phyloP scores from a whole-genome alignment of 2,797 vertebrate species.

The Xiphorhynchus erythropygius region DNA sequence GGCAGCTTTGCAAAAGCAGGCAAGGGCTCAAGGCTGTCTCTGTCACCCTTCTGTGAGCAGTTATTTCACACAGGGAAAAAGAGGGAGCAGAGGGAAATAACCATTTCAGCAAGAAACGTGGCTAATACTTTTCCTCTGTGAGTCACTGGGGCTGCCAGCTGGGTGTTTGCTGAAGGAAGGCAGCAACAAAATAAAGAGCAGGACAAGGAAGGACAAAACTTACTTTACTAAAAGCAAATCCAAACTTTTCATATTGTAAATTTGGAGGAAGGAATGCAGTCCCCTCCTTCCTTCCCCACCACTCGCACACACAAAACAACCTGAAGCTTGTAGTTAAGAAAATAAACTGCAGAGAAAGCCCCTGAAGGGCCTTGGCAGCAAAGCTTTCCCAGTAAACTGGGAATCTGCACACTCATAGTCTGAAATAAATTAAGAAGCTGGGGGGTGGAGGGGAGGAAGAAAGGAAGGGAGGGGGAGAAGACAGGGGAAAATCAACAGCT shows the following conservation, averaged over 20 bases:
- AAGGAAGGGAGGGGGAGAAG: conserved; percentile 22
- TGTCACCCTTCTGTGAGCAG: not conserved
- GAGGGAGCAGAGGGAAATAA: not conserved
- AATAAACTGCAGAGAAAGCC: conserved; percentile 79
- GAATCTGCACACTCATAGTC: conserved; percentile 74
- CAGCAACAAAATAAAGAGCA: not conserved
- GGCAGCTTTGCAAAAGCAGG: not conserved
- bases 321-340: conserved; percentile 78
- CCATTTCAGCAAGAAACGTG: not conserved
- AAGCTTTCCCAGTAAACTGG: conserved; percentile 74
- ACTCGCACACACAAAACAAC: conserved; percentile 55
- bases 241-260: conserved; percentile 50
- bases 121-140: not conserved
- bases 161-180: conserved; percentile 24
- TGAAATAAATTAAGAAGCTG: conserved; percentile 80
- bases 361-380: conserved; percentile 76
- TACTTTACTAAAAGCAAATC: conserved; percentile 28
- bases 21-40: not conserved
- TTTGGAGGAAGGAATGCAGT: conserved; percentile 45
- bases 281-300: conserved; percentile 40
- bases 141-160: not conserved
- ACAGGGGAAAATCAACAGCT: conserved; percentile 75
- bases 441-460: conserved; percentile 37
- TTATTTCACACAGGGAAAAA: not conserved
- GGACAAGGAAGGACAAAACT: conserved; percentile 32